Conservation (phyloP, 2,797 vertebrate species). For the Heteromormyrus szaboi region DNA sequence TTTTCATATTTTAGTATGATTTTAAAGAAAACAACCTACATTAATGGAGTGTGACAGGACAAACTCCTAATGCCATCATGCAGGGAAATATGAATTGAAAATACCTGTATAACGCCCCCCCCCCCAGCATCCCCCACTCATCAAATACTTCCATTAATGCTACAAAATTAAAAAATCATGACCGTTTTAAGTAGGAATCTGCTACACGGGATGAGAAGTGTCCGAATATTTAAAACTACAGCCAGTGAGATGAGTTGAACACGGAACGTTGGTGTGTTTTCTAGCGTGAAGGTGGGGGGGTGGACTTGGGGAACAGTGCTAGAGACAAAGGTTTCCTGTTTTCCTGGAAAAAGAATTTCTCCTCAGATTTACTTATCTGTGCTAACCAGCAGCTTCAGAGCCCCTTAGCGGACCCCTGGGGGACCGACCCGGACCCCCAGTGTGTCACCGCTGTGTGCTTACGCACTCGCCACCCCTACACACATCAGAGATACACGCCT, state of each 20-base stretch:
- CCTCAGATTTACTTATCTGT: slow-evolving; percentile 47
- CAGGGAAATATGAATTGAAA: slow-evolving; percentile 96
- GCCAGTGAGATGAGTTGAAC: slow-evolving; percentile 57
- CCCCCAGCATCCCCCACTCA: slow-evolving; percentile 25
- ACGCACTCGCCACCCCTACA: neutral
- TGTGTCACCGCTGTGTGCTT: neutral
- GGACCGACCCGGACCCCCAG: neutral
- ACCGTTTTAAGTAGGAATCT: slow-evolving; percentile 76
- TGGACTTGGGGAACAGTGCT: slow-evolving; percentile 41
- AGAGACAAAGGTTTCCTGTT: slow-evolving; percentile 58
- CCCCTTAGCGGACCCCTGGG: slow-evolving; percentile 35
- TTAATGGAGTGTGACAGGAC: slow-evolving; percentile 98
- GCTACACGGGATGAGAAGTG: slow-evolving; percentile 54
- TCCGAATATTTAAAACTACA: slow-evolving; percentile 60
- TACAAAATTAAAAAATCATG: slow-evolving; percentile 92
- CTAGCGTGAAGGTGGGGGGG: slow-evolving; percentile 33
- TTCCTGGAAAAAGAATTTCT: slow-evolving; percentile 55
- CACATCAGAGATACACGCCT: neutral
- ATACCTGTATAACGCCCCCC: slow-evolving; percentile 57
- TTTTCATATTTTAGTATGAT: slow-evolving; percentile 84
- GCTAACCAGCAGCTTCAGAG: slow-evolving; percentile 45
- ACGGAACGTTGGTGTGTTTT: slow-evolving; percentile 48
- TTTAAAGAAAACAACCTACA: slow-evolving; percentile 90
- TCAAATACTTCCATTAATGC: slow-evolving; percentile 86
- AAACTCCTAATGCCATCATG: slow-evolving; percentile 94